Conservation (phyloP, 2,113 vertebrate genomes). For the Ailurus styani region DNA sequence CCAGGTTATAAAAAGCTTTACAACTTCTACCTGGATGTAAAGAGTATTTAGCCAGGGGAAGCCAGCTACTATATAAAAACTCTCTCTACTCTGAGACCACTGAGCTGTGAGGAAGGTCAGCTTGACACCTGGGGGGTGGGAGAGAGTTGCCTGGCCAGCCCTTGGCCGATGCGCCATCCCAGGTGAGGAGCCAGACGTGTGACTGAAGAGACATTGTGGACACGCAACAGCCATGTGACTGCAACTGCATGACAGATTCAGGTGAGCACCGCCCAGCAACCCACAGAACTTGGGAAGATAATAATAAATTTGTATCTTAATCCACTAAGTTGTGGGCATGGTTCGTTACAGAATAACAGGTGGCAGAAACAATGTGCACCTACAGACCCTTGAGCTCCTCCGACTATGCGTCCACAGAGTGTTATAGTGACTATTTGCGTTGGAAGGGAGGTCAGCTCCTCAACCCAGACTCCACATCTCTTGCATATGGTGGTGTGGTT, state of each 20-base stretch:
- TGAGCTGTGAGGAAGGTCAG: background rate
- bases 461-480: background rate
- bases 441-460: background rate
- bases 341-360: background rate
- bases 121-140: background rate
- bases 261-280: rapidly evolving
- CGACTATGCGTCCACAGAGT: rapidly evolving
- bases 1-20: background rate
- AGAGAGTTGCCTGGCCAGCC: background rate
- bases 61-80: background rate
- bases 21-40: too few relatives aligned
- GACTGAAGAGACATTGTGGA: background rate
- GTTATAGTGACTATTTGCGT: rapidly evolving
- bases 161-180: too few relatives aligned
- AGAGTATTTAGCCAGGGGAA: too few relatives aligned
- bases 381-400: background rate
- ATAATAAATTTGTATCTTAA: background rate
- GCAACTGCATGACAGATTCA: rapidly evolving
- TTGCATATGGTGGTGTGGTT: background rate
- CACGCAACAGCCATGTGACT: rapidly evolving
- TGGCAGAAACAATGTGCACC: background rate
- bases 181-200: background rate
- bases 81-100: background rate
- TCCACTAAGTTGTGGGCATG: background rate
- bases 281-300: background rate